Evolutionary conservation across 2,888 invertebrate genomes (phyloP).

Genomic region (Agriotes lineatus): DNA sequence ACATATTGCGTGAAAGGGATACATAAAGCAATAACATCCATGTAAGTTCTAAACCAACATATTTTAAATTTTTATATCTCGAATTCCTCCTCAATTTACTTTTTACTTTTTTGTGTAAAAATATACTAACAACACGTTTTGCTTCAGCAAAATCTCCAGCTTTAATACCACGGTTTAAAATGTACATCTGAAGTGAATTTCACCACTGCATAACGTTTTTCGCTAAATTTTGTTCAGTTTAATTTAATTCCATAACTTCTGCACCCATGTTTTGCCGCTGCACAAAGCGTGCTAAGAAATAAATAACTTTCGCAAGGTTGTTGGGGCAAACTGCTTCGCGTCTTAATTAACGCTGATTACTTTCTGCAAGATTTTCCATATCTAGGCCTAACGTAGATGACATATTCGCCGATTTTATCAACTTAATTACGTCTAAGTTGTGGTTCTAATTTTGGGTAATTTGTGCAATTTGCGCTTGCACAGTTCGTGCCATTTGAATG

Average conservation of each 20-base stretch:
- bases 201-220: too few relatives aligned
- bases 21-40: conserved; percentile 24
- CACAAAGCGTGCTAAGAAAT: too few relatives aligned
- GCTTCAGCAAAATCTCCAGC: too few relatives aligned
- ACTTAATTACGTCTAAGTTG: background rate
- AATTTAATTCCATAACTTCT: too few relatives aligned
- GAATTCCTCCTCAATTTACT: background rate
- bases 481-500: conserved; percentile 22
- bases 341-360: background rate
- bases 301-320: too few relatives aligned
- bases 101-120: too few relatives aligned
- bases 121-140: too few relatives aligned
- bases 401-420: background rate
- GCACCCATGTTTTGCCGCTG: too few relatives aligned
- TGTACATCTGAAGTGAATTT: too few relatives aligned
- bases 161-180: background rate
- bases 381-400: background rate
- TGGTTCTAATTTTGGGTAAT: conserved; percentile 3
- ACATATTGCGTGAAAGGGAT: conserved; percentile 10
- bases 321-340: background rate
- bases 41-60: conserved; percentile 19
- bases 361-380: background rate
- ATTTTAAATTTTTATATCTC: conserved; percentile 25
- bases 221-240: too few relatives aligned
- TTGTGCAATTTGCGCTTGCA: conserved; percentile 30